Conservation (phyloP, 2,797 vertebrate species). For the Bufotes viridis region DNA sequence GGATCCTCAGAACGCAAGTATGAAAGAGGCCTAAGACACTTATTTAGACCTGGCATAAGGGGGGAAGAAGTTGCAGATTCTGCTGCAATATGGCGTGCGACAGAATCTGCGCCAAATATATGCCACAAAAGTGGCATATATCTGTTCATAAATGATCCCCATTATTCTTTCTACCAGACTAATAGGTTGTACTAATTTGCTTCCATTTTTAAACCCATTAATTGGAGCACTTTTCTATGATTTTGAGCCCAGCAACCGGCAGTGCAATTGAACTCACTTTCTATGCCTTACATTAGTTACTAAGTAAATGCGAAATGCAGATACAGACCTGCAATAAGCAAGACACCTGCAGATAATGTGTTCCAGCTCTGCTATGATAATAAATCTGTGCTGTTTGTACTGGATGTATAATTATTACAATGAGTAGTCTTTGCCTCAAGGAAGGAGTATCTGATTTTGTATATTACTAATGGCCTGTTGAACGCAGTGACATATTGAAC, state of each 20-base stretch:
- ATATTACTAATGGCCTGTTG: conserved; percentile 40
- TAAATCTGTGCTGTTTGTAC: conserved; percentile 41
- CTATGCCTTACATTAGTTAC: background rate
- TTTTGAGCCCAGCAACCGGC: background rate
- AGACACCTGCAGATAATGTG: conserved; percentile 13
- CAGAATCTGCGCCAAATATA: too few species aligned
- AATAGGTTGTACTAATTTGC: background rate
- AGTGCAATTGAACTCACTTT: conserved; percentile 2
- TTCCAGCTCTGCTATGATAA: conserved; percentile 12
- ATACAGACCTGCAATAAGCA: background rate
- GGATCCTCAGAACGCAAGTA: too few species aligned
- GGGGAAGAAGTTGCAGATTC: too few species aligned
- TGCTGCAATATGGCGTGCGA: too few species aligned
- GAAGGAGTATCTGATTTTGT: conserved; percentile 42
- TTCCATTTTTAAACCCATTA: background rate
- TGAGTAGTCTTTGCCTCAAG: conserved; percentile 26
- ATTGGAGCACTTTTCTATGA: background rate
- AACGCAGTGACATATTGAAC: conserved; percentile 42
- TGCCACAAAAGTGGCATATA: too few species aligned
- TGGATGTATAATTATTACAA: conserved; percentile 34
- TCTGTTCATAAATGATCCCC: too few species aligned
- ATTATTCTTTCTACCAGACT: background rate
- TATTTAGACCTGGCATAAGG: too few species aligned
- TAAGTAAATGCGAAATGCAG: conserved; percentile 8
- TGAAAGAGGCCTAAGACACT: too few species aligned